Evolutionary conservation across 2,113 vertebrate species (phyloP).

Genomic region (Microtus pennsylvanicus): DNA sequence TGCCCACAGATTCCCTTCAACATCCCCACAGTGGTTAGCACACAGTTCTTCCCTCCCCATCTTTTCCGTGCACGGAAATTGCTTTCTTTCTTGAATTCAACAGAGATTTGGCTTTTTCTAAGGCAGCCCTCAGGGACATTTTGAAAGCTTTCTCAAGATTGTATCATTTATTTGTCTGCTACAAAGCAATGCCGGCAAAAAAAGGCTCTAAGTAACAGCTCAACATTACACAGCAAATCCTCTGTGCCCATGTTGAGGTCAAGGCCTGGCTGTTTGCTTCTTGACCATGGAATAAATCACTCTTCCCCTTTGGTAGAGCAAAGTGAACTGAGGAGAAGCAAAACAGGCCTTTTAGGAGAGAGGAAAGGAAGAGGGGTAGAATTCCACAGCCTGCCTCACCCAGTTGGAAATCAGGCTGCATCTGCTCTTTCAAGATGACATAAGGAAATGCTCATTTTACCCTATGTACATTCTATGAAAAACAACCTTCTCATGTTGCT

Average conservation of each 20-base stretch:
- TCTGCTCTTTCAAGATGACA: conserved; percentile 46
- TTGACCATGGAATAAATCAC: conserved; percentile 52
- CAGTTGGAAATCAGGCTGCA: background rate
- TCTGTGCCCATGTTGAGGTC: conserved; percentile 20
- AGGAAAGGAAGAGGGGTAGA: conserved; percentile 18
- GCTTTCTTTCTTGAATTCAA: conserved; percentile 69
- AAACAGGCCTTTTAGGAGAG: conserved; percentile 27
- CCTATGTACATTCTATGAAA: conserved; percentile 18
- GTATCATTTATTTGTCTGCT: conserved; percentile 71
- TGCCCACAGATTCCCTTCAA: conserved; percentile 63
- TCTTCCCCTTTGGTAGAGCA: conserved; percentile 39
- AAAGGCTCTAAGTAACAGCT: conserved; percentile 49
- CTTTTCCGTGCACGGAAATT: conserved; percentile 54
- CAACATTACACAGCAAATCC: conserved; percentile 1
- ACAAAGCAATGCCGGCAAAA: conserved; percentile 67
- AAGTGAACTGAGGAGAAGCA: conserved; percentile 54
- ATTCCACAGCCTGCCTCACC: background rate
- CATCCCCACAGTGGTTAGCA: conserved; percentile 55
- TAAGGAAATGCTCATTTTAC: conserved; percentile 14
- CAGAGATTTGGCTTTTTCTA: conserved; percentile 68
- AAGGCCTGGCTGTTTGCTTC: conserved; percentile 33
- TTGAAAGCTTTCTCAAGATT: conserved; percentile 72
- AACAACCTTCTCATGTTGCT: conserved; percentile 20
- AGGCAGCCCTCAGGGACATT: conserved; percentile 56
- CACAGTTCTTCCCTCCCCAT: background rate